These are phyloP conservation scores for Pterocles orientalis DNA, from an alignment of 2,113 vertebrate species.

Conservation along the genomic window DNA sequence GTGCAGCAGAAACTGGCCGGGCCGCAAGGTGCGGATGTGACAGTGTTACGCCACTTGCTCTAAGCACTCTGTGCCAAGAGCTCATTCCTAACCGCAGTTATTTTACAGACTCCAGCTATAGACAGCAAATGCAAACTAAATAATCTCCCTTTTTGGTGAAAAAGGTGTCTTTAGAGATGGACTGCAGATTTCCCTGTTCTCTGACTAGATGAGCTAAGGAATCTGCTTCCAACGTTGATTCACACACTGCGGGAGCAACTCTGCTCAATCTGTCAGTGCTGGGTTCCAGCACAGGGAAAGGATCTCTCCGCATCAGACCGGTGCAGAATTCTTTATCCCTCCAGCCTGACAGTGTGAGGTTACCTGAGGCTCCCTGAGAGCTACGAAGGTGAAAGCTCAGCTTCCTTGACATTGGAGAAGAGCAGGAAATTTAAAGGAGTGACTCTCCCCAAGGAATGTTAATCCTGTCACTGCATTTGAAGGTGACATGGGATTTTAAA, in stretches of 20 bases:
- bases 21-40: neutral
- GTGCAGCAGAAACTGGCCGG: constrained; percentile 4
- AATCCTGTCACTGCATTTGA: neutral
- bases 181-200: neutral
- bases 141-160: neutral
- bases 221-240: neutral
- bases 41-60: neutral
- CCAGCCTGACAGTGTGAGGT: neutral
- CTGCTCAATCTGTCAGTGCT: neutral
- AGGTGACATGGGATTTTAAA: neutral
- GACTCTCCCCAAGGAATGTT: neutral
- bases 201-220: neutral
- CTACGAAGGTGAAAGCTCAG: constrained; percentile 18
- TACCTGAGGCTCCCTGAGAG: constrained; percentile 29
- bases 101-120: constrained; percentile 12
- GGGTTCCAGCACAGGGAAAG: neutral
- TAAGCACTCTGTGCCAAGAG: constrained; percentile 4
- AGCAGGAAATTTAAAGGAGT: neutral
- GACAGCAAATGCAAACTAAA: neutral
- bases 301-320: neutral
- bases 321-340: neutral
- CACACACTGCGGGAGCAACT: neutral
- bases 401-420: neutral
- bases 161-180: neutral
- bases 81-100: constrained; percentile 19